These are phyloP conservation scores for Fistularia tabacaria DNA, from an alignment of 2,797 vertebrate genomes.

Conservation along the genomic window DNA sequence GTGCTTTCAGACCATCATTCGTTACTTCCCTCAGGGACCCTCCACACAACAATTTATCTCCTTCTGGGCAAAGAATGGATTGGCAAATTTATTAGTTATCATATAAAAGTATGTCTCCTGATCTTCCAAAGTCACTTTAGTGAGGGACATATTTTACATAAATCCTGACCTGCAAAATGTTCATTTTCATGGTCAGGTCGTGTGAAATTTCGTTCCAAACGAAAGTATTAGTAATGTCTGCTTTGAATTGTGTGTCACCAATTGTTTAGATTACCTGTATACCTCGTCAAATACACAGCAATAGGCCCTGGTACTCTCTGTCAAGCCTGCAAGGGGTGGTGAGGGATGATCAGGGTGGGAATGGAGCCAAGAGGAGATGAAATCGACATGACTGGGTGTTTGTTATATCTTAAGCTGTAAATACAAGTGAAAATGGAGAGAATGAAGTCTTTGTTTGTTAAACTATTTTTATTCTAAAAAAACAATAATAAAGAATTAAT, in stretches of 20 bases:
- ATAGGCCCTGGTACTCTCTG: slow-evolving; percentile 65
- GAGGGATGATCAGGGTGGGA: slow-evolving; percentile 52
- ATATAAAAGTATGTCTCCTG: slow-evolving; percentile 27
- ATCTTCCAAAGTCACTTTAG: slow-evolving; percentile 46
- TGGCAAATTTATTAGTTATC: slow-evolving; percentile 29
- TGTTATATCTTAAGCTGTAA: slow-evolving; percentile 74
- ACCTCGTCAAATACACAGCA: slow-evolving; percentile 76
- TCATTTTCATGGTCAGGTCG: background rate
- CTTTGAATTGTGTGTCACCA: slow-evolving; percentile 50
- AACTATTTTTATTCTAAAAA: slow-evolving; percentile 82
- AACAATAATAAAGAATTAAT: slow-evolving; percentile 55
- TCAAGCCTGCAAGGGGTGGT: slow-evolving; percentile 36
- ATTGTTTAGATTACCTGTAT: slow-evolving; percentile 69
- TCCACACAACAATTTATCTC: slow-evolving; percentile 49
- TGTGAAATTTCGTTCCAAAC: slow-evolving; percentile 50
- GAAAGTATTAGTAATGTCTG: slow-evolving; percentile 52
- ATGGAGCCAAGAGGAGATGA: slow-evolving; percentile 73
- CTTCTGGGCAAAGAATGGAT: slow-evolving; percentile 38
- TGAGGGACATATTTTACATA: slow-evolving; percentile 37
- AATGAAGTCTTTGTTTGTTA: slow-evolving; percentile 80
- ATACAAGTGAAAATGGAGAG: slow-evolving; percentile 70
- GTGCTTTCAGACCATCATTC: slow-evolving; percentile 48
- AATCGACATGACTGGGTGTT: slow-evolving; percentile 57
- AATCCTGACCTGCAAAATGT: slow-evolving; percentile 34
- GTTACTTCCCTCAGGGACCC: slow-evolving; percentile 69